Percentiles rank a stretch among this genome's conserved stretches.
Conservation (phyloP, 1,140 invertebrate species). For the Leptonema lineaticorne region DNA sequence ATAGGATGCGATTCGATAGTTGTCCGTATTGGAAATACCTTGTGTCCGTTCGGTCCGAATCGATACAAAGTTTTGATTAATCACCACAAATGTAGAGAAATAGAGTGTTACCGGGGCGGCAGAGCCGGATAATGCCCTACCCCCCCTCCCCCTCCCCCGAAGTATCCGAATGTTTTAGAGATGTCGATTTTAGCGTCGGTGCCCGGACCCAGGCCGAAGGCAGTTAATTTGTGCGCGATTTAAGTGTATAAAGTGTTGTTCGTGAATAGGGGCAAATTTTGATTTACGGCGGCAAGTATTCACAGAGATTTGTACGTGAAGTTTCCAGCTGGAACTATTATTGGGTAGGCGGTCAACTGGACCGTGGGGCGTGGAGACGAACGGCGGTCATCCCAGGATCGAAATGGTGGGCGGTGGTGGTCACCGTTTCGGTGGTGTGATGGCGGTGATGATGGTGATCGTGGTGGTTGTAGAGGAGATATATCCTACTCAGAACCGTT, state of each 20-base stretch:
- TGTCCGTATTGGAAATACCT: no score
- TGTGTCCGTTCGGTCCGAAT: background rate
- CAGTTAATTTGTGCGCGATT: conserved; percentile 21
- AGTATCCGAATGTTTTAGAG: no score
- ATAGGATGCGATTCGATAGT: no score
- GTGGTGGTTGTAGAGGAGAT: background rate
- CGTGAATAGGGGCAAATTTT: conserved; percentile 31
- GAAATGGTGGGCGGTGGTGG: no score
- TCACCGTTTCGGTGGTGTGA: no score
- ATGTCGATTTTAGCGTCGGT: no score
- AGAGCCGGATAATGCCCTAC: background rate
- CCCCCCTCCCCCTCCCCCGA: no score
- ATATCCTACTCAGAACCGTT: conserved; percentile 9
- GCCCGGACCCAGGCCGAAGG: background rate
- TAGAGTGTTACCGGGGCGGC: background rate
- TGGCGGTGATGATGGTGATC: background rate
- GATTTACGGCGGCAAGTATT: conserved; percentile 32
- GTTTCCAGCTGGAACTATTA: conserved; percentile 31
- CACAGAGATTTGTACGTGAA: conserved; percentile 31
- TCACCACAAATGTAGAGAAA: background rate
- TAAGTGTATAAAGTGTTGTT: conserved; percentile 28
- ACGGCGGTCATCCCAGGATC: background rate
- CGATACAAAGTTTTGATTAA: conserved; percentile 18
- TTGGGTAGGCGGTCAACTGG: conserved; percentile 15
- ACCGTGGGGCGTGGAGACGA: background rate